phyloP scores from a whole-genome alignment of 2,113 vertebrate species.

The Gallinago jamesoni region DNA sequence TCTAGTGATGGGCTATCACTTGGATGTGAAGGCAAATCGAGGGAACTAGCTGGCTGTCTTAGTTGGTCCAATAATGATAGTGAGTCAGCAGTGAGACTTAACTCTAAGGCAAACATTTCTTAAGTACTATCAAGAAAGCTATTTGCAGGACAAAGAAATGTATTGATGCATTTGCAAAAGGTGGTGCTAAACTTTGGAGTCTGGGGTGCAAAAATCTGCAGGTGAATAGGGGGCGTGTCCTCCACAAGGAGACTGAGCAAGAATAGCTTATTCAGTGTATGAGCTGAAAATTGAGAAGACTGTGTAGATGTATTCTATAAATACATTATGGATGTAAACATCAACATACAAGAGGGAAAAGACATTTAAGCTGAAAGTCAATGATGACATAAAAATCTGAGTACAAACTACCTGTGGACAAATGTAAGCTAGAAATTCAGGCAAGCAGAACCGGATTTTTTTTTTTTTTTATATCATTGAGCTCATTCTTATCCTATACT shows the following conservation, averaged over 20 bases:
- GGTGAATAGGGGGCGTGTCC: not conserved
- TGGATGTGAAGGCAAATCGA: not conserved
- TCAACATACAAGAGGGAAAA: not conserved
- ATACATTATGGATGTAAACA: not conserved
- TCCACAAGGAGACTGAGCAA: not conserved
- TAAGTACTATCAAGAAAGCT: not conserved
- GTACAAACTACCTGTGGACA: not conserved
- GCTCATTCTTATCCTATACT: not conserved
- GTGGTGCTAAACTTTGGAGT: not conserved
- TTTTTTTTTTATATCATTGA: not conserved
- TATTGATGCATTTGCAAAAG: not conserved
- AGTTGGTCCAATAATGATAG: not conserved
- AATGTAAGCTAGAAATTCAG: not conserved
- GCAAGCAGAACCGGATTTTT: not conserved
- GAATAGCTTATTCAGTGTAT: not conserved
- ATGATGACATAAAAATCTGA: not conserved
- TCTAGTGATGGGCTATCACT: not conserved
- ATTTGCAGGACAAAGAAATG: not conserved
- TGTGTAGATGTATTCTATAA: not conserved
- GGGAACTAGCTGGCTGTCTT: not conserved
- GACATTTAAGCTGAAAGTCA: not conserved
- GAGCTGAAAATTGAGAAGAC: not conserved
- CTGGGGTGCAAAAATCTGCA: not conserved
- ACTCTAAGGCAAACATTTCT: not conserved
- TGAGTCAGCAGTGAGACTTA: not conserved